Evolutionary conservation across 1,140 invertebrate genomes (phyloP).

Genomic region (Diorhabda carinulata): DNA sequence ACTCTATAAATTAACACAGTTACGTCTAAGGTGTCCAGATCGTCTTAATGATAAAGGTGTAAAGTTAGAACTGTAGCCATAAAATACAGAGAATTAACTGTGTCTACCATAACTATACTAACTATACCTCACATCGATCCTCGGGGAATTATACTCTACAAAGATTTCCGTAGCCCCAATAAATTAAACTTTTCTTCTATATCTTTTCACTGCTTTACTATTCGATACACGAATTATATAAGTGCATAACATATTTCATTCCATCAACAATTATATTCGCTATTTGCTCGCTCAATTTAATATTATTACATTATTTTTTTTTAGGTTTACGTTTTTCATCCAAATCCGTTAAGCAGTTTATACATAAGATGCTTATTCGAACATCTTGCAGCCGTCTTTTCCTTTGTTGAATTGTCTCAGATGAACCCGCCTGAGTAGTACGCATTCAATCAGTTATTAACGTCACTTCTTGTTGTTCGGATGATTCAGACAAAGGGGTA

Average conservation of each 20-base stretch:
- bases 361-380: not conserved
- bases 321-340: too few species aligned
- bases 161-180: too few species aligned
- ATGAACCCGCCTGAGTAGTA: not conserved
- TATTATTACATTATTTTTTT: too few species aligned
- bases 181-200: too few species aligned
- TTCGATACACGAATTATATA: too few species aligned
- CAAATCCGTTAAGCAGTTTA: too few species aligned
- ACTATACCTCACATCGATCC: slow-evolving; percentile 2
- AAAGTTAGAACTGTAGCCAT: slow-evolving; percentile 10
- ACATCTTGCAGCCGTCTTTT: not conserved
- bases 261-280: too few species aligned
- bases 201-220: too few species aligned
- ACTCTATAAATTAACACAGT: too few species aligned
- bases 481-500: too few species aligned
- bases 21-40: slow-evolving; percentile 4
- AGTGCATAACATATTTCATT: too few species aligned
- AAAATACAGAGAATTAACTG: slow-evolving; percentile 6
- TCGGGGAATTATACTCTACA: not conserved
- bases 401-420: not conserved
- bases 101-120: not conserved
- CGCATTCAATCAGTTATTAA: not conserved
- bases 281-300: too few species aligned
- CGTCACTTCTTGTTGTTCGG: not conserved
- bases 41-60: slow-evolving; percentile 10